Base-by-base conservation (phyloP, 2,113 vertebrate species). In the Anhinga anhinga region DNA sequence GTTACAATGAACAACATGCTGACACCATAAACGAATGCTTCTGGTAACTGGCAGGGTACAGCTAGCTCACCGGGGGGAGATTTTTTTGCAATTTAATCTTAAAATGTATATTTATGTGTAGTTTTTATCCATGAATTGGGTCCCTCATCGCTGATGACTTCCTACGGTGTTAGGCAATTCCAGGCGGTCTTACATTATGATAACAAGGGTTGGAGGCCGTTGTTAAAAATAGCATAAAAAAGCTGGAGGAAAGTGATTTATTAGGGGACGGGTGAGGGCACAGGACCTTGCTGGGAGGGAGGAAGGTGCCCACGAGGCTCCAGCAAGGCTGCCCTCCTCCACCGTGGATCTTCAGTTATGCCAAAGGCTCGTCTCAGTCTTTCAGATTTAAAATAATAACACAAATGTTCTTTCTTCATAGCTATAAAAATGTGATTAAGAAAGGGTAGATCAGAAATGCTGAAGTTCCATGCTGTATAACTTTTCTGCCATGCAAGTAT, bases 401-500 rank as follows among this genome's bases (percentile, higher is more conserved):
- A 81, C 45, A 36, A 40, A 65, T 13, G 22, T 27, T 32, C 72
- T 15, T 59, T 72, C 47, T 62, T 32, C 66, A 29, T 58, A 36
- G 76, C 82, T 78, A 34, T 45, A 16, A n/a, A 81, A 65, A 32
- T 7, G 7, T 9, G 26, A 52, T 88, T 86, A 74, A 47, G 92
- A 21, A 56, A 77, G 25, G n/a, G 50, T 14, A 70, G n/a, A 38
- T 84, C 47, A 27, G n/a, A 53, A 86, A 25, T 40, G 30, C 79
- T 63, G 38, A 73, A 61, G 74, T 86, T 91, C 74, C 72, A 61
- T 89, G 14, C 36, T 3, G 11, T 50, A 13, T 87, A 92, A 92
- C 79, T 97, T 94, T 30, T 58, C 59, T 93, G 82, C 90, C 59
- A 13, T 3, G 53, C 13, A 90, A 88, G 63, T 80, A 90, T 96